These are phyloP conservation scores for Deilephila elpenor DNA, from an alignment of 2,888 invertebrate species.

Conservation along the genomic window DNA sequence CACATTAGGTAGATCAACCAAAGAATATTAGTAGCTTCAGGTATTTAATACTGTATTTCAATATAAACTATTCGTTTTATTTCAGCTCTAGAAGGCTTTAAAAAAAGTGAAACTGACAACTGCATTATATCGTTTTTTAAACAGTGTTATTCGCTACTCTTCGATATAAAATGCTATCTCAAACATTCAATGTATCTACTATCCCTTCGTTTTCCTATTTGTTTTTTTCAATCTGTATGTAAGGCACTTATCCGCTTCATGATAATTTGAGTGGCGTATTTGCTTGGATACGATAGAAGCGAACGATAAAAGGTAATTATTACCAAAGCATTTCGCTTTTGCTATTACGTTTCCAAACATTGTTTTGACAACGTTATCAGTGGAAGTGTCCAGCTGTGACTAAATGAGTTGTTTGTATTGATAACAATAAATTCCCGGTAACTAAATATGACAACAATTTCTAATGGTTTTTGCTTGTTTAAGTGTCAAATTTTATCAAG, in stretches of 20 bases:
- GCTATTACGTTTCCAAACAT: slow-evolving; percentile 8
- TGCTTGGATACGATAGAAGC: not conserved
- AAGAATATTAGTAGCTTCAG: no score
- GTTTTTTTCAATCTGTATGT: not conserved
- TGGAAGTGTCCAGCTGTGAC: slow-evolving; percentile 28
- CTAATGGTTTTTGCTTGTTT: not conserved
- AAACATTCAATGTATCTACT: not conserved
- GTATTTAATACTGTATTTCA: no score
- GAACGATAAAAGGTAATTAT: slow-evolving; percentile 8
- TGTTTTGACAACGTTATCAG: slow-evolving; percentile 29
- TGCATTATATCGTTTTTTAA: no score
- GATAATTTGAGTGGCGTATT: not conserved
- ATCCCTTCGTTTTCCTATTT: not conserved
- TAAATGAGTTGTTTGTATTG: slow-evolving; percentile 29
- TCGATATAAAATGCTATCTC: not conserved
- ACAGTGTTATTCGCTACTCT: no score
- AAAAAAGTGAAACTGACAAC: no score
- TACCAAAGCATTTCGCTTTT: slow-evolving; percentile 8
- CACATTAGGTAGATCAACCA: no score
- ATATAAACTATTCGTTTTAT: no score
- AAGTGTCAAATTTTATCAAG: not conserved
- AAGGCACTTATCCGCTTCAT: not conserved
- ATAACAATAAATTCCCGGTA: slow-evolving; percentile 28
- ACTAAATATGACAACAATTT: not conserved
- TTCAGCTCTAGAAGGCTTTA: no score